Evolutionary conservation across 2,888 invertebrate genomes (phyloP).

Genomic region (Melolontha melolontha): DNA sequence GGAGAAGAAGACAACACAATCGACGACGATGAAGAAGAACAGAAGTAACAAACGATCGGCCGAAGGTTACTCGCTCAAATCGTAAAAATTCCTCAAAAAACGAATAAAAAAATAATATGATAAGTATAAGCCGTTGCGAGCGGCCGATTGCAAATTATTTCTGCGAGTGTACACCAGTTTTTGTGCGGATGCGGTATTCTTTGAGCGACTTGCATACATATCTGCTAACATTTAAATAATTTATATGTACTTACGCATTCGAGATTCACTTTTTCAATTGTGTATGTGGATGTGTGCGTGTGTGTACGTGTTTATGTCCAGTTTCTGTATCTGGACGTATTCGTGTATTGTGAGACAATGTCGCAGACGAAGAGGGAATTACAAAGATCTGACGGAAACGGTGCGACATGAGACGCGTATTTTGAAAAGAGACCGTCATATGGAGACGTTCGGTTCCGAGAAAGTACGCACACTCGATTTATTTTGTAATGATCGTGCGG

Average conservation of each 20-base stretch:
- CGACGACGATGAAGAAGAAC: neutral
- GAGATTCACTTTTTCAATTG: constrained; percentile 63
- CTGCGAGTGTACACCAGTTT: constrained; percentile 63
- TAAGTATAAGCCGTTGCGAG: constrained; percentile 52
- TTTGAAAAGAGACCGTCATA: constrained; percentile 47
- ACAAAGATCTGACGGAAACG: constrained; percentile 57
- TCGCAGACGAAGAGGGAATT: constrained; percentile 49
- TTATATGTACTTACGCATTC: constrained; percentile 66
- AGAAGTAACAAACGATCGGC: constrained; percentile 15
- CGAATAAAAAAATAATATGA: constrained; percentile 57
- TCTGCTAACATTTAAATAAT: constrained; percentile 67
- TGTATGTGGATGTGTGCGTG: constrained; percentile 37
- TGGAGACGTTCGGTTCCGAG: constrained; percentile 58
- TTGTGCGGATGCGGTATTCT: constrained; percentile 63
- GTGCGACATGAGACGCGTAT: constrained; percentile 34
- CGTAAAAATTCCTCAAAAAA: constrained; percentile 35
- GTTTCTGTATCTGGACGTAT: neutral
- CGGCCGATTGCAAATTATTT: constrained; percentile 61
- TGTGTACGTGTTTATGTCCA: constrained; percentile 7
- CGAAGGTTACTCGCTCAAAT: constrained; percentile 34
- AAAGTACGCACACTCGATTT: constrained; percentile 57
- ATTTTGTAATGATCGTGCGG: constrained; percentile 58
- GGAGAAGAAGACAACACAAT: neutral
- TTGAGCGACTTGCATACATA: constrained; percentile 66
- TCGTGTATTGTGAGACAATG: constrained; percentile 36